Conservation (phyloP, 2,888 invertebrate genomes). For the Xylophagus ater region DNA sequence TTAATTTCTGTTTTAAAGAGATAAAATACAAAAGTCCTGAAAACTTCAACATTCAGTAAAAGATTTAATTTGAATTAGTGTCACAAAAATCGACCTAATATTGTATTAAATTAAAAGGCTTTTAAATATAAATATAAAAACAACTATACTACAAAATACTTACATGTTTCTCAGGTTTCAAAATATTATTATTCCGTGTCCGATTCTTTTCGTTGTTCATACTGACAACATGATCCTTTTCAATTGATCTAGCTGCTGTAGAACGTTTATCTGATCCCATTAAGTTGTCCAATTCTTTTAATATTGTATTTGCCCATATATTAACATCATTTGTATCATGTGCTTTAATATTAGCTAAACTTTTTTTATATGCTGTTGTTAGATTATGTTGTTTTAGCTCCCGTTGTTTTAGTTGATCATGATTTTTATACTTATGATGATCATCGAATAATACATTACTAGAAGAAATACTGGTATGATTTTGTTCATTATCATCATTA, state of each 20-base stretch:
- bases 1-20: too few relatives aligned
- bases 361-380: constrained; percentile 7
- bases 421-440: neutral
- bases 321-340: constrained; percentile 30
- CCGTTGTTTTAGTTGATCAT: constrained; percentile 11
- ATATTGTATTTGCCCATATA: constrained; percentile 39
- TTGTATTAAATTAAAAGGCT: too few relatives aligned
- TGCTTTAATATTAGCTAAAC: constrained; percentile 6
- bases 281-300: constrained; percentile 38
- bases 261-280: constrained; percentile 33
- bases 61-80: too few relatives aligned
- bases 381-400: constrained; percentile 14
- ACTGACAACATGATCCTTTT: constrained; percentile 3
- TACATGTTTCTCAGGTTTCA: constrained; percentile 39
- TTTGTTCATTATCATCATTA: neutral
- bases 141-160: too few relatives aligned
- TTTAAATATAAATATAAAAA: too few relatives aligned
- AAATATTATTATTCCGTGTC: constrained; percentile 27
- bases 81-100: too few relatives aligned
- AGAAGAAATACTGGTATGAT: neutral
- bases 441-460: neutral
- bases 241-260: constrained; percentile 11
- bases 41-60: too few relatives aligned
- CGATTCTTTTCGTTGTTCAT: constrained; percentile 6
- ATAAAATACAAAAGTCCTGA: too few relatives aligned